Evolutionary conservation across 2,113 vertebrate species (phyloP), one percentile per base, ranked within the genome.

Genomic region (Fukomys damarensis): DNA sequence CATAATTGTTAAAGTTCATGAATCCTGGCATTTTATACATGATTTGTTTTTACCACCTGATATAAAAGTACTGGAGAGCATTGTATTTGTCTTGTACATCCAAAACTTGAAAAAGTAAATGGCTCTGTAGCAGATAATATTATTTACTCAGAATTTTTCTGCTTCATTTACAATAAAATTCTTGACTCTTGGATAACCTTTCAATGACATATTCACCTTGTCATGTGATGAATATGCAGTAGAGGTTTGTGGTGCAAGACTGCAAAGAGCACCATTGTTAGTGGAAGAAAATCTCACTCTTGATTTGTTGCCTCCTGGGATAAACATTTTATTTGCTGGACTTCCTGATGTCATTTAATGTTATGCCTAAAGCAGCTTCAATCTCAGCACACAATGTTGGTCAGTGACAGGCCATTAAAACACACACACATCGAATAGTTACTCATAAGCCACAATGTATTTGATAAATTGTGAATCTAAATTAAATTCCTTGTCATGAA

Each of bases 401-500:
- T 72, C 66, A 68, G 41, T 70, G 72, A 13, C 52, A 14, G 43
- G n/a, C 43, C 72, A 52, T 86, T 83, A 56, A 76, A 72, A 54
- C 94, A 88, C 81, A 32, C 0, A 30, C 61, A 14, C 24, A 80
- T 19, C 84, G 81, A 59, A 76, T 19, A 52, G 17, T 87, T 96
- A 46, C 65, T 80, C 41, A 12, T 38, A 95, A 94, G 22, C 92
- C 30, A 20, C 65, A 3, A 52, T 93, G 61, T 91, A 86, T 84
- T 68, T 91, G 70, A 89, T 91, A 95, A 98, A 95, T 76, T 12
- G 7, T 85, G 41, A 94, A 70, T 38, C 38, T 95, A 84, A 63
- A 86, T 96, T 84, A 96, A 96, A 96, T 93, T 49, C 7, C 11
- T 96, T 92, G 86, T 54, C 86, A 65, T 90, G 2, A 54, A 38